Evolutionary conservation across 2,797 vertebrate genomes (phyloP).

Genomic region (Helicolenus hilgendorfi): DNA sequence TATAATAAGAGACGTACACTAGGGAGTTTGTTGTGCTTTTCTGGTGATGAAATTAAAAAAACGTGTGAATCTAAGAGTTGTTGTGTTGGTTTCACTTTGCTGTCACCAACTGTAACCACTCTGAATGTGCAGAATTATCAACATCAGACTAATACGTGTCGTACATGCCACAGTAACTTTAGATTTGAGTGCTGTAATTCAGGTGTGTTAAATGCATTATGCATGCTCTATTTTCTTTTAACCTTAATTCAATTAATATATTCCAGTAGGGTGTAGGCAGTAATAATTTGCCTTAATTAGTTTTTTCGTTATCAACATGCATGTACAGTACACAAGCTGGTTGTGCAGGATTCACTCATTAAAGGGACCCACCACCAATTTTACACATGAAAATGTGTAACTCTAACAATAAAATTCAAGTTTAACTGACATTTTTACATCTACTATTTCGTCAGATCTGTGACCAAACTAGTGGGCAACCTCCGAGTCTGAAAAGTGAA

Average conservation of each 20-base stretch:
- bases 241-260: background rate
- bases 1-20: background rate
- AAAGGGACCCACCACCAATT: background rate
- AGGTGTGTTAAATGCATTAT: background rate
- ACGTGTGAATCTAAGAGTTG: background rate
- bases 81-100: background rate
- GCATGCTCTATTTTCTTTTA: background rate
- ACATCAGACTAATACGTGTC: background rate
- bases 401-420: background rate
- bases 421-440: background rate
- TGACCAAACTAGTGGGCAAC: background rate
- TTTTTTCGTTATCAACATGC: background rate
- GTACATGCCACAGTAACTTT: background rate
- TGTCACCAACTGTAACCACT: background rate
- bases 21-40: background rate
- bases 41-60: background rate
- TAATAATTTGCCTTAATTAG: background rate
- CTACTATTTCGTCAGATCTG: rapidly evolving
- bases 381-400: background rate
- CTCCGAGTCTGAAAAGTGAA: background rate
- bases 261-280: background rate
- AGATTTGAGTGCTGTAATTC: background rate
- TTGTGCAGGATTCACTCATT: background rate
- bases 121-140: background rate
- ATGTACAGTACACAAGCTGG: background rate